Conservation (phyloP, 1,140 invertebrate genomes). For the Proctacanthus coquilletti region DNA sequence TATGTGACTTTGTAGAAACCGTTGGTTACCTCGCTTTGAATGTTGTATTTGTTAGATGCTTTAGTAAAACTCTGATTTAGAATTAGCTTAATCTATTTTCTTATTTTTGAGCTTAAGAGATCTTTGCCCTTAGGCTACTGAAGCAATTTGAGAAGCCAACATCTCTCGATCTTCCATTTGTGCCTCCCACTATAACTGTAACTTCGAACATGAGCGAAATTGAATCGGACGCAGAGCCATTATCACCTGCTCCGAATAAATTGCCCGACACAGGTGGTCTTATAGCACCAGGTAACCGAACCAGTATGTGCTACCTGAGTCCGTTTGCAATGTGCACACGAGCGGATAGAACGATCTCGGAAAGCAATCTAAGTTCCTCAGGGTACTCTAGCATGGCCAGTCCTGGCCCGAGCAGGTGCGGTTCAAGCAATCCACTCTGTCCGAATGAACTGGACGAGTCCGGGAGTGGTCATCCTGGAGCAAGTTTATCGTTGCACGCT, state of each 20-base stretch:
- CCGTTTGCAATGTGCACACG: slow-evolving; percentile 54
- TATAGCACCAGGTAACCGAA: slow-evolving; percentile 25
- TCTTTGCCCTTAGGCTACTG: slow-evolving; percentile 27
- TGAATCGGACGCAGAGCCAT: slow-evolving; percentile 51
- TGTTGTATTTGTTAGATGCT: no score
- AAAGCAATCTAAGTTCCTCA: slow-evolving; percentile 63
- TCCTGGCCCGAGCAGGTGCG: slow-evolving; percentile 57
- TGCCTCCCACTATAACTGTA: slow-evolving; percentile 55
- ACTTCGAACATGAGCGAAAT: slow-evolving; percentile 55
- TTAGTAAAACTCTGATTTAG: no score
- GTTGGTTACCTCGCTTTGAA: no score
- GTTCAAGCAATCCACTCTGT: slow-evolving; percentile 58
- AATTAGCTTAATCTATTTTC: no score
- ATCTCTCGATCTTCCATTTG: slow-evolving; percentile 45
- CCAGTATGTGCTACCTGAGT: slow-evolving; percentile 54
- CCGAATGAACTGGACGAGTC: slow-evolving; percentile 52
- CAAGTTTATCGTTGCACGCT: slow-evolving; percentile 8
- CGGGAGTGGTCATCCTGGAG: slow-evolving; percentile 27
- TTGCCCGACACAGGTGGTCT: slow-evolving; percentile 17
- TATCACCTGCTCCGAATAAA: slow-evolving; percentile 36
- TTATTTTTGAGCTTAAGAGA: no score
- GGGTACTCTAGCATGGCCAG: slow-evolving; percentile 72
- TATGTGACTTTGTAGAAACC: no score
- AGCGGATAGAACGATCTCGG: slow-evolving; percentile 53
- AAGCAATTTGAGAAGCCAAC: slow-evolving; percentile 40